phyloP scores from a whole-genome alignment of 2,113 vertebrate species.

The Zapornia atra region DNA sequence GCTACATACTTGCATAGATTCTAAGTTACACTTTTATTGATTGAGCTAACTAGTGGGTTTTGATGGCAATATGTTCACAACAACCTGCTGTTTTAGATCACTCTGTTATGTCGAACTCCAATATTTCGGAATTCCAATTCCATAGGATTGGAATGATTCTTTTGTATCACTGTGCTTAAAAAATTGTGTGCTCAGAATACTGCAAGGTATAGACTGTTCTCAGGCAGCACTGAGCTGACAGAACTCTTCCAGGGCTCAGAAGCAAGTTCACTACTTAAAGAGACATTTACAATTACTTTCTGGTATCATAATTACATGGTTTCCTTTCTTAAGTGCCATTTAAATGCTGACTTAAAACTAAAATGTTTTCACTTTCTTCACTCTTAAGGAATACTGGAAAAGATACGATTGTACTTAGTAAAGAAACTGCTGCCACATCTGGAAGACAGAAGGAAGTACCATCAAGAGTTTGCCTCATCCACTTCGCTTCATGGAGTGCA shows the following conservation, averaged over 20 bases:
- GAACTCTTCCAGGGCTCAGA: not conserved
- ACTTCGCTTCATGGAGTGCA: conserved; percentile 78
- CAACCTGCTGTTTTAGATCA: not conserved
- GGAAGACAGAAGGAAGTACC: conserved; percentile 65
- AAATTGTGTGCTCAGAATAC: not conserved
- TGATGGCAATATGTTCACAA: not conserved
- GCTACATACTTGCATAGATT: not conserved
- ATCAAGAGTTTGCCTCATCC: conserved; percentile 71
- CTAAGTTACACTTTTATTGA: not conserved
- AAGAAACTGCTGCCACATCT: conserved; percentile 54
- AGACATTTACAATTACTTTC: not conserved
- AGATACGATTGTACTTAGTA: conserved; percentile 56
- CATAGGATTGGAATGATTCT: not conserved
- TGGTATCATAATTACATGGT: not conserved
- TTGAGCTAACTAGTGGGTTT: not conserved
- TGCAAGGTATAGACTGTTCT: not conserved
- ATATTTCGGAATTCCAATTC: not conserved
- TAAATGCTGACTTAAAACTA: not conserved
- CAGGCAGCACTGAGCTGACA: not conserved
- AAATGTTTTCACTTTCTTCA: not conserved
- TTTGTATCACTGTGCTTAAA: not conserved
- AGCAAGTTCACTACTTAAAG: not conserved
- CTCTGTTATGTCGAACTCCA: not conserved
- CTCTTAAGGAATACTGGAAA: conserved; percentile 66
- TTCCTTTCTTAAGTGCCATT: not conserved